phyloP scores from a whole-genome alignment of 1,140 invertebrate genomes.

The Cydia splendana region DNA sequence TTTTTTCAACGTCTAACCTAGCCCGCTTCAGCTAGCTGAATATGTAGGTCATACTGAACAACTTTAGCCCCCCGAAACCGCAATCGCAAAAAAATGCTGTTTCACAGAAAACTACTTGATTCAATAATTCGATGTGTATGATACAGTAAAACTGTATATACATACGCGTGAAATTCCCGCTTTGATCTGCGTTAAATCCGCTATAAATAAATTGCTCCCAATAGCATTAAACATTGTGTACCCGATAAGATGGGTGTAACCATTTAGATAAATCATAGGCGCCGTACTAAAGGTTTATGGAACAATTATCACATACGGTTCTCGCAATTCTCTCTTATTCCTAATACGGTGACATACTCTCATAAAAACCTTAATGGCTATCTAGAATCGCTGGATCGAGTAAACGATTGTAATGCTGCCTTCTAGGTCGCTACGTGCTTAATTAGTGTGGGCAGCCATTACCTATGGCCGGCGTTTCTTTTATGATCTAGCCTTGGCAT shows the following conservation, averaged over 20 bases:
- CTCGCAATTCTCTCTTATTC: constrained; percentile 44
- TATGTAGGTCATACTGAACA: not conserved
- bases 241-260: constrained; percentile 11
- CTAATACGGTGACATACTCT: constrained; percentile 58
- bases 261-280: constrained; percentile 5
- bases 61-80: not conserved
- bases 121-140: not conserved
- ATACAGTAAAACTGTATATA: not conserved
- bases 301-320: constrained; percentile 29
- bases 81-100: too few relatives aligned
- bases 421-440: constrained; percentile 62
- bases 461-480: constrained; percentile 64
- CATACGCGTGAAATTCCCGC: not conserved
- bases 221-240: constrained; percentile 24
- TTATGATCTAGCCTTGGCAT: constrained; percentile 64
- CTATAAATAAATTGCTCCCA: constrained; percentile 28
- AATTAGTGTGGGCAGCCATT: constrained; percentile 69
- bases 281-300: constrained; percentile 34
- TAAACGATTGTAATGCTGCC: constrained; percentile 52
- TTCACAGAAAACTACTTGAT: not conserved
- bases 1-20: not conserved
- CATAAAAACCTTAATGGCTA: constrained; percentile 61
- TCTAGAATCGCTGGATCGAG: constrained; percentile 45
- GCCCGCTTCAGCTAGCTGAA: too few relatives aligned
- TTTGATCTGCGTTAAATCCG: constrained; percentile 8